Evolutionary conservation across 2,888 invertebrate genomes (phyloP).

Genomic region (Barypeithes pellucidus): DNA sequence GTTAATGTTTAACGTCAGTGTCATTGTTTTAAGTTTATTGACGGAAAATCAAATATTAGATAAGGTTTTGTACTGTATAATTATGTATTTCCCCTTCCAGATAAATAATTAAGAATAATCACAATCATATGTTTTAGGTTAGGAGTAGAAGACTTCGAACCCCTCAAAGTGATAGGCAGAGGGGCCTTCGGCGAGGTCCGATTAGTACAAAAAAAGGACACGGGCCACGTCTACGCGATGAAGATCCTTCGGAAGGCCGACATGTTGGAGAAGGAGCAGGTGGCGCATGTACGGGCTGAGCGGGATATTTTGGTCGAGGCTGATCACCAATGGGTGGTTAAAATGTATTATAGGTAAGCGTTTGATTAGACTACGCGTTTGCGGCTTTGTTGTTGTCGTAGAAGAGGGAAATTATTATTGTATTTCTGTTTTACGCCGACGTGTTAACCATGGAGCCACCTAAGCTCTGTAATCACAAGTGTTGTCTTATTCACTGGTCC

Average conservation of each 20-base stretch:
- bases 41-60: too few relatives aligned
- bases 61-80: too few relatives aligned
- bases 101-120: not conserved
- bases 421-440: too few relatives aligned
- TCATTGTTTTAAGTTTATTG: not conserved
- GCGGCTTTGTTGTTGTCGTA: too few relatives aligned
- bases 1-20: too few relatives aligned
- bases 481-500: too few relatives aligned
- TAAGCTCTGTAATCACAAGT: too few relatives aligned
- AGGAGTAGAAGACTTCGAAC: conserved; percentile 98
- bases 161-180: conserved; percentile 96
- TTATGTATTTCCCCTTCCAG: too few relatives aligned
- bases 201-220: conserved; percentile 99
- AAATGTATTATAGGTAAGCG: conserved; percentile 95
- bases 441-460: too few relatives aligned
- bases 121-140: conserved; percentile 69
- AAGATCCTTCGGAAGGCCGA: conserved; percentile 99
- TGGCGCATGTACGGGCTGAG: conserved; percentile 97
- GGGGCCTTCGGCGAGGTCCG: conserved; percentile 96
- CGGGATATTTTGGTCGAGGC: conserved; percentile 98
- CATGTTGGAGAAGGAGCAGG: conserved; percentile 99
- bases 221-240: conserved; percentile 99
- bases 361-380: too few relatives aligned
- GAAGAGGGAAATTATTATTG: too few relatives aligned
- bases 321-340: conserved; percentile 99